Evolutionary conservation across 2,888 invertebrate genomes (phyloP).

Genomic region (Danaus chrysippus): DNA sequence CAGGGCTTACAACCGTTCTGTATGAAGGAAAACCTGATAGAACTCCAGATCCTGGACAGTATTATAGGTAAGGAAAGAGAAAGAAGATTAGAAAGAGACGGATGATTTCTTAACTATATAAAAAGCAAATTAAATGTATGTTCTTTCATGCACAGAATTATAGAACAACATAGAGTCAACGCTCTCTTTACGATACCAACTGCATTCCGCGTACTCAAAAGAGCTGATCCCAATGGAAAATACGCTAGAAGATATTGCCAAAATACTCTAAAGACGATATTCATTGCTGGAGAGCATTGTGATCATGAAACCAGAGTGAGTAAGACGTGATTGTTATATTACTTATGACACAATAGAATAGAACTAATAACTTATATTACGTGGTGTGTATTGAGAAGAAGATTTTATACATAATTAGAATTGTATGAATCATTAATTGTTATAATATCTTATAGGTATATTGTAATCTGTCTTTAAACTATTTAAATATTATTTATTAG

Average conservation of each 20-base stretch:
- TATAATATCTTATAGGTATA: no score
- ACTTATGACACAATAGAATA: neutral
- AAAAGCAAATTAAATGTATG: neutral
- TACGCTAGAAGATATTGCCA: conserved; percentile 84
- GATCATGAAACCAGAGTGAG: conserved; percentile 90
- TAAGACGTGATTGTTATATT: conserved; percentile 13
- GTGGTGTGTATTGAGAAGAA: neutral
- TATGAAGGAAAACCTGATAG: conserved; percentile 97
- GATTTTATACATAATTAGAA: no score
- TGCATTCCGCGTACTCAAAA: conserved; percentile 90
- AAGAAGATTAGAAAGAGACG: neutral
- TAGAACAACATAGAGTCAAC: conserved; percentile 91
- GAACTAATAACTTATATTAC: neutral
- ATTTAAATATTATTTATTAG: no score
- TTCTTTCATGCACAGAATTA: conserved; percentile 79
- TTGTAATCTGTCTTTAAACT: no score
- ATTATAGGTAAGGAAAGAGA: conserved; percentile 83
- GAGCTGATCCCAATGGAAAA: conserved; percentile 87
- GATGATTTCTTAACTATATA: neutral
- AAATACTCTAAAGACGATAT: conserved; percentile 84
- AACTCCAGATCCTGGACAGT: conserved; percentile 95
- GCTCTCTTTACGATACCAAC: conserved; percentile 95
- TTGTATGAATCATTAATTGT: no score
- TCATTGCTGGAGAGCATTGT: conserved; percentile 95
- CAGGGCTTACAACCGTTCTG: conserved; percentile 89